Evolutionary conservation across 2,888 invertebrate species (phyloP), one percentile per base, ranked within the genome.

Genomic region (Drosophila melanosoma): DNA sequence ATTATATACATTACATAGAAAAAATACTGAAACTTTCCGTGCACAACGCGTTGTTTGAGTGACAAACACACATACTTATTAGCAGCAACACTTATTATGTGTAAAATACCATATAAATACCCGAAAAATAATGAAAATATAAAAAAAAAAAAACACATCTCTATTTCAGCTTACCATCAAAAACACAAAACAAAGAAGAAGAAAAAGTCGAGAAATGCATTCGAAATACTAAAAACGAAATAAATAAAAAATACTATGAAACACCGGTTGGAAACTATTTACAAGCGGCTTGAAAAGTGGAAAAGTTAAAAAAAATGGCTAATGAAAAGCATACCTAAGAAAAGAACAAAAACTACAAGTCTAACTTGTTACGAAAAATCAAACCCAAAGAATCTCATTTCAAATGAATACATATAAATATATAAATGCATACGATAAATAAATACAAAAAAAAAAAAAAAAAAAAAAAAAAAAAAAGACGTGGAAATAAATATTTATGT

Each of bases 181-280:
- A 38, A 35, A 23, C 33, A 45, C 29, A 54, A 36, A 57, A 48
- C 23, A 12, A 52, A 32, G 20, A 57, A 56, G 4, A 54, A 23
- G 1, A 20, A 51, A 40, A 45, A 12, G 36, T 35, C 38, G 51
- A 35, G 40, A 56, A 69, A 38, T 58, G 38, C 53, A 57, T 60
- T 67, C 36, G 69, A 53, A 56, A 42, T 56, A 51, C 66, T 53
- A 26, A n/a, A 35, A 40, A 64, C 53, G 12, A 52, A 57, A n/a
- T 33, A 35, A 33, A 35, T 20, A n/a, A 11, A 33, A 61, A 66
- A 62, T 51, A 66, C 62, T 75, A 59, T 62, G 58, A 26, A 63
- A 69, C 60, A 29, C 61, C 80, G 76, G 80, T 78, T 80, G 76
- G 78, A 71, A 68, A 78, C 81, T 78, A 78, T 78, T 78, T 78